These are phyloP conservation scores for Poicephalus gulielmi DNA, from an alignment of 2,113 vertebrate species.

Conservation along the genomic window DNA sequence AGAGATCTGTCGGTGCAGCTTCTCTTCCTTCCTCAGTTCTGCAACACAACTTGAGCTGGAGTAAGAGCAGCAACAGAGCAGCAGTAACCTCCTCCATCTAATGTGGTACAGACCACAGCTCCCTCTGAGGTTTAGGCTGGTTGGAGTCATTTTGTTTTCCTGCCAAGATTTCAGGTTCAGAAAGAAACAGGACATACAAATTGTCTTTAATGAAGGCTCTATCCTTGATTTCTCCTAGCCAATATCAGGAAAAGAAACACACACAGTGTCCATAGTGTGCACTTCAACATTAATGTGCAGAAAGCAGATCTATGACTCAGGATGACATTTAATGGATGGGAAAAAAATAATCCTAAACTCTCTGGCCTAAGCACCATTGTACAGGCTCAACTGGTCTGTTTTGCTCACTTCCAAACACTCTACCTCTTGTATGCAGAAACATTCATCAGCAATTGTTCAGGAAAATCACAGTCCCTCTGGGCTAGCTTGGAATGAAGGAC, in stretches of 20 bases:
- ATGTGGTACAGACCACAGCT: neutral
- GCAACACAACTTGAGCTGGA: neutral
- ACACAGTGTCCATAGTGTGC: fast-evolving
- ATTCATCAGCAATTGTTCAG: neutral
- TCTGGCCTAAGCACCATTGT: neutral
- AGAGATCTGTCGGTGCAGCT: neutral
- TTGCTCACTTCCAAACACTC: neutral
- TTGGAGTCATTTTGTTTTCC: neutral
- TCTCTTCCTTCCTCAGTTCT: neutral
- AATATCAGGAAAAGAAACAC: neutral
- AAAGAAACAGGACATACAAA: neutral
- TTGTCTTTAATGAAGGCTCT: neutral
- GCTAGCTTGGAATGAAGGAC: neutral
- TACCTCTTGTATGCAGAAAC: neutral
- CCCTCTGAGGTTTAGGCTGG: neutral
- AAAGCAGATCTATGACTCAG: neutral
- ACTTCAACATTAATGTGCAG: neutral
- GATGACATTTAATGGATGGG: neutral
- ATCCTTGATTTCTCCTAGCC: neutral
- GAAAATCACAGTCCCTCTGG: neutral
- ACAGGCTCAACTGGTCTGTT: neutral
- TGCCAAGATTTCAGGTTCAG: neutral
- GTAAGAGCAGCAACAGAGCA: neutral
- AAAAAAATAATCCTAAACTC: neutral
- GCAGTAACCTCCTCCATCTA: neutral